Conservation (phyloP, 2,113 vertebrate genomes). For the Todiramphus chloris region DNA sequence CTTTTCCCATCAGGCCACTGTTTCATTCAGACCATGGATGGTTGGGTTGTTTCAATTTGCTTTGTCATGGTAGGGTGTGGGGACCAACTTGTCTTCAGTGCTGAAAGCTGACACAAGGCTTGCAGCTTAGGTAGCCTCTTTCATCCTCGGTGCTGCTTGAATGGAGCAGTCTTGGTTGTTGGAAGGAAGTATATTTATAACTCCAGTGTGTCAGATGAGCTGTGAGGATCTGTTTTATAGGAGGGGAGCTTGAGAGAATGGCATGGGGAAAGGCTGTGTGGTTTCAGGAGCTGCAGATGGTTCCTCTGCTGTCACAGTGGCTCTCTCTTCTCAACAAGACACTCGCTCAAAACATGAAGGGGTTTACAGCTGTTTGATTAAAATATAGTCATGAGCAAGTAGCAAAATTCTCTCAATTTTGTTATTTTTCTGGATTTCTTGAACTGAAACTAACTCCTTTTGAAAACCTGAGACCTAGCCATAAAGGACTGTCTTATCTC, state of each 20-base stretch:
- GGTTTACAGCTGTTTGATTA: neutral
- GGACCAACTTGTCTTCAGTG: neutral
- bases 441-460: neutral
- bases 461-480: neutral
- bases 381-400: neutral
- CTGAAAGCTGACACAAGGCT: neutral
- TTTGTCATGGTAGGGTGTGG: neutral
- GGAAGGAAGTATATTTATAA: neutral
- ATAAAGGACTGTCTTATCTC: neutral
- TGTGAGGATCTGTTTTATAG: neutral
- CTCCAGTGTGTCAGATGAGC: neutral
- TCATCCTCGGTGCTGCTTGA: neutral
- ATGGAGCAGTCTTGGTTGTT: rapidly evolving
- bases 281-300: neutral
- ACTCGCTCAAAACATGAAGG: neutral
- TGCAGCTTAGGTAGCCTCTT: neutral
- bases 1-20: neutral
- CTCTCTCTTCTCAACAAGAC: neutral
- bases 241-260: neutral
- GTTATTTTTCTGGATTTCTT: neutral
- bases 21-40: neutral
- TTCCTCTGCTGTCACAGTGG: neutral
- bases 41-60: neutral
- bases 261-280: rapidly evolving
- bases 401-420: neutral